Evolutionary conservation across 92 coral and sea anemone species (phyloP), one percentile per base, ranked within the genome.

Genomic region (Metridium senile): DNA sequence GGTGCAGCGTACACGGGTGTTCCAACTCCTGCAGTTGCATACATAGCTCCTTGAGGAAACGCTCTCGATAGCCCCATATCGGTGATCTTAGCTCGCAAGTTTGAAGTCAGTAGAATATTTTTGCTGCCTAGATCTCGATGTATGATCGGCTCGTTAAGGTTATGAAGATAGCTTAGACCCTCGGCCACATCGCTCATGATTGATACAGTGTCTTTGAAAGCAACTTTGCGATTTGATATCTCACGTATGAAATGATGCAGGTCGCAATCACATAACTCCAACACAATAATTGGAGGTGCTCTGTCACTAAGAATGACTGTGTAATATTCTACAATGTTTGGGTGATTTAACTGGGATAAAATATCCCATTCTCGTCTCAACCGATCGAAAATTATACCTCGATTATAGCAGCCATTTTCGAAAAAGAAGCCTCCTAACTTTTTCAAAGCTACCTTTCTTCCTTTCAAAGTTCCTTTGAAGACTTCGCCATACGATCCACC

Each of bases 61-160:
- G 82, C 91, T 69, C 89, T 91, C 18, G 97, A 90, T 46, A 89
- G 64, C n/a, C 97, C 97, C 27, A 91, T 72, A 54, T 91, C 97
- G 13, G 97, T 88, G 67, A 91, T 91, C 86, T 91, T 91, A 11
- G 97, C 97, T 59, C 75, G 79, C 64, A 73, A 18, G 18, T 71
- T 59, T 25, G 43, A 33, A 31, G 91, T 91, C 2, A 91, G 62
- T 32, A 91, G 70, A 56, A 91, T 77, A 26, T 91, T 91, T 58
- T 86, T 91, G 82, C 93, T 91, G 1, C 93, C 85, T 57, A 91
- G 65, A 54, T 91, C 97, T 30, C 97, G 90, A 71, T 91, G 97
- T 28, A 89, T 88, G 20, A 91, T 82, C 66, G 83, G 86, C 28
- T 74, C 84, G 10, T 70, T 28, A 0, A 28, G 78, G 8, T 81